Conservation (phyloP, 2,113 vertebrate species). For the Ictidomys tridecemlineatus region DNA sequence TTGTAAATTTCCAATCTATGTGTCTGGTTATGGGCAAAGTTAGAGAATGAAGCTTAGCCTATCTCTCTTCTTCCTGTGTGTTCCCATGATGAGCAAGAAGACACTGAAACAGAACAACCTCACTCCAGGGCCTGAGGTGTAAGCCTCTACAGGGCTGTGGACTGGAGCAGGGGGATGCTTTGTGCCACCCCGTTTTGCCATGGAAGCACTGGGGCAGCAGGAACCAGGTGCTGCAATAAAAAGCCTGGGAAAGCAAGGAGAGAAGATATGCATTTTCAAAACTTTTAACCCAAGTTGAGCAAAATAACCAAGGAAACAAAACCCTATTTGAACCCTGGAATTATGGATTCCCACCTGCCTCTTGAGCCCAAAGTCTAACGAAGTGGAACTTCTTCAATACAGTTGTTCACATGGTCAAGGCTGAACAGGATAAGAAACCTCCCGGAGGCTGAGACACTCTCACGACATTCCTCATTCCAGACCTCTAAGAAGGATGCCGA, state of each 20-base stretch:
- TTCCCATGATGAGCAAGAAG: not conserved
- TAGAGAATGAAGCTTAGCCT: not conserved
- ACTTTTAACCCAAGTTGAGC: not conserved
- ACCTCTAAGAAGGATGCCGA: fast-evolving
- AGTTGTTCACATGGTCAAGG: not conserved
- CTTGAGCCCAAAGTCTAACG: not conserved
- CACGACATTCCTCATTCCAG: not conserved
- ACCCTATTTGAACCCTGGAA: not conserved
- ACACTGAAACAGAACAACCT: not conserved
- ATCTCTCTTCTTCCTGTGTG: not conserved
- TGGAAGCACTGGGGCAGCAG: fast-evolving
- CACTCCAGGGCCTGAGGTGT: not conserved
- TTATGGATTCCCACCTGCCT: not conserved
- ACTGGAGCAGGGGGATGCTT: fast-evolving
- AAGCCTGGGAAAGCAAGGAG: not conserved
- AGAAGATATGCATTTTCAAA: not conserved
- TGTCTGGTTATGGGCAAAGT: not conserved
- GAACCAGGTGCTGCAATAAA: not conserved
- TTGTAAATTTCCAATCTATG: not conserved
- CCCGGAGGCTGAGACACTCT: fast-evolving
- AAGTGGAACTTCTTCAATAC: not conserved
- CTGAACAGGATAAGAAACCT: not conserved
- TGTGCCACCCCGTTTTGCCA: not conserved
- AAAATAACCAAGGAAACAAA: not conserved
- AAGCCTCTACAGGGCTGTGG: not conserved